These are phyloP conservation scores for Lypha dubia DNA, from an alignment of 2,888 invertebrate genomes.

Conservation along the genomic window DNA sequence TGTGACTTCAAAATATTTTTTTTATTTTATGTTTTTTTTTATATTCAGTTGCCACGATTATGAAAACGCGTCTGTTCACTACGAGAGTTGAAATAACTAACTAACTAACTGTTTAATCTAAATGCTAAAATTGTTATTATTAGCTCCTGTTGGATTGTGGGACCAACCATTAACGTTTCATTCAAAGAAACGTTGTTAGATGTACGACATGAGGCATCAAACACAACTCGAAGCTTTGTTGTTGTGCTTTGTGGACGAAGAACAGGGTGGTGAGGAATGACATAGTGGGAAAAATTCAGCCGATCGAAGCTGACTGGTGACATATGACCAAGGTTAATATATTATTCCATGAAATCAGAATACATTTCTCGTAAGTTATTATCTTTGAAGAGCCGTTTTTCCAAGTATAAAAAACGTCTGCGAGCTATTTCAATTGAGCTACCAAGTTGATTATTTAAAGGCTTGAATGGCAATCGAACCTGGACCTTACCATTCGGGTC, in stretches of 20 bases:
- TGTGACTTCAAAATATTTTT: too few relatives aligned
- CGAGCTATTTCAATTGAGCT: slow-evolving; percentile 29
- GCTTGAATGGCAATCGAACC: not conserved
- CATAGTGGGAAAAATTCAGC: not conserved
- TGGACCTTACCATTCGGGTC: not conserved
- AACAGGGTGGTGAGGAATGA: slow-evolving; percentile 6
- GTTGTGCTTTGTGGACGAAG: slow-evolving; percentile 5
- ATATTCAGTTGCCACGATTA: too few relatives aligned
- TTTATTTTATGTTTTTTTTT: too few relatives aligned
- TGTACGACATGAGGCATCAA: slow-evolving; percentile 5
- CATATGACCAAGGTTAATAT: slow-evolving; percentile 3
- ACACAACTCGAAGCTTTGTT: slow-evolving; percentile 18
- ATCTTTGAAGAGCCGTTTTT: slow-evolving; percentile 48
- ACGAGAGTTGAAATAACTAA: too few relatives aligned
- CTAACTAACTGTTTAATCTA: slow-evolving; percentile 22
- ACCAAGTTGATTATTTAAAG: not conserved
- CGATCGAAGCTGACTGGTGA: not conserved
- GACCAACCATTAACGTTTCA: slow-evolving; percentile 57
- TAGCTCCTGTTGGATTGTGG: slow-evolving; percentile 55
- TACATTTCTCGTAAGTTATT: slow-evolving; percentile 15
- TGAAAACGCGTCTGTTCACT: too few relatives aligned
- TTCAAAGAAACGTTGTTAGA: slow-evolving; percentile 43
- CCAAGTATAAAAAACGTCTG: slow-evolving; percentile 32
- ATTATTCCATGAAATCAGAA: too few relatives aligned
- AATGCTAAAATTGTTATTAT: slow-evolving; percentile 25